Percentiles rank a stretch among this genome's conserved stretches.
Conservation (phyloP, 2,888 invertebrate genomes). For the Agonum fuliginosum region DNA sequence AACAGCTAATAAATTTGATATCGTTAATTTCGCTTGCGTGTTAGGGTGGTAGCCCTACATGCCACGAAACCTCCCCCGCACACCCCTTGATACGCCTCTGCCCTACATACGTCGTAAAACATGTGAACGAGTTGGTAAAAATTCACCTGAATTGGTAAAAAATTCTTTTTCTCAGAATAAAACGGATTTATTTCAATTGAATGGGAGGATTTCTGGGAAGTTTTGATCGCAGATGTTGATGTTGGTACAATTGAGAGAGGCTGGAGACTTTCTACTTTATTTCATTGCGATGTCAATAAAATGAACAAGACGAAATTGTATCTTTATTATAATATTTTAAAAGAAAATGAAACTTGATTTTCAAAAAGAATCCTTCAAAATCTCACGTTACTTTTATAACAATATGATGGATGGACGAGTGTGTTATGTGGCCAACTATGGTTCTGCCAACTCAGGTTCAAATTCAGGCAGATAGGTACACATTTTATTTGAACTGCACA, state of each 20-base stretch:
- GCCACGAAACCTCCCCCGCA: slow-evolving; percentile 13
- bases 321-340: no score
- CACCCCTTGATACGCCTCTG: slow-evolving; percentile 20
- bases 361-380: no score
- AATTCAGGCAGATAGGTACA: no score
- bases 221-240: neutral
- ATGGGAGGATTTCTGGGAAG: slow-evolving; percentile 12
- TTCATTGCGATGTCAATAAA: no score
- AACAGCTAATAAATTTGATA: slow-evolving; percentile 55
- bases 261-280: neutral
- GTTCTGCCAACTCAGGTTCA: no score
- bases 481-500: no score
- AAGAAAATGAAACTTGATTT: no score
- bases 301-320: no score
- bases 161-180: slow-evolving; percentile 9
- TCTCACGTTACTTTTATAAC: no score
- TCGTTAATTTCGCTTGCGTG: slow-evolving; percentile 52
- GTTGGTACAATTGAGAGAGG: slow-evolving; percentile 10
- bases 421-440: no score
- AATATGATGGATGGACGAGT: no score
- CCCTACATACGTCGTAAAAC: slow-evolving; percentile 16
- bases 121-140: slow-evolving; percentile 3
- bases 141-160: neutral
- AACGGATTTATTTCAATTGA: neutral
- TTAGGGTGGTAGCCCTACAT: slow-evolving; percentile 11